Percentiles rank a stretch among this genome's conserved stretches.
Conservation (phyloP, 2,888 invertebrate genomes). For the Drosophila differens region DNA sequence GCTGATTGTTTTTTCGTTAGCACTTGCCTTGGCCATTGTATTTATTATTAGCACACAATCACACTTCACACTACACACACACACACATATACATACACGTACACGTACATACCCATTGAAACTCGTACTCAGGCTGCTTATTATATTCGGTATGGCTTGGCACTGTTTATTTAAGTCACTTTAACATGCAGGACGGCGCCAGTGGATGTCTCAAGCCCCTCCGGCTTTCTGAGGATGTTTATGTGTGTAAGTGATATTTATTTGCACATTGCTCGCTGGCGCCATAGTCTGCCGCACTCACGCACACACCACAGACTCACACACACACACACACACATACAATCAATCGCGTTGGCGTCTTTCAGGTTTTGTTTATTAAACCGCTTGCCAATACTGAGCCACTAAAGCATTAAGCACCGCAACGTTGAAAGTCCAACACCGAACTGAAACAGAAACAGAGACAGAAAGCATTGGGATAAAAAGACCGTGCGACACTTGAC, state of each 20-base stretch:
- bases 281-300: constrained; percentile 49
- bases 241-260: constrained; percentile 69
- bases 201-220: constrained; percentile 31
- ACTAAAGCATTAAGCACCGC: constrained; percentile 22
- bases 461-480: constrained; percentile 12
- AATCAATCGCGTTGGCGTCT: constrained; percentile 24
- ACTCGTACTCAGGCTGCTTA: constrained; percentile 17
- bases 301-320: constrained; percentile 10
- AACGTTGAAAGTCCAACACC: constrained; percentile 45
- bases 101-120: constrained; percentile 1
- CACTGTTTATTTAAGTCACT: constrained; percentile 41
- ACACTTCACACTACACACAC: neutral
- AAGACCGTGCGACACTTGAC: constrained; percentile 16
- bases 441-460: constrained; percentile 45
- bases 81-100: neutral
- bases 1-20: constrained; percentile 31
- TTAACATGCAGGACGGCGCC: constrained; percentile 56
- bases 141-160: constrained; percentile 11
- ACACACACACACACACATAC: neutral
- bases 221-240: constrained; percentile 37
- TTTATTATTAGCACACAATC: constrained; percentile 10
- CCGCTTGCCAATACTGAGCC: neutral
- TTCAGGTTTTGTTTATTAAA: constrained; percentile 12
- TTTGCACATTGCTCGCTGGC: constrained; percentile 62
- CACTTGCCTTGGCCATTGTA: constrained; percentile 16